Base-by-base conservation (phyloP, 2,113 vertebrate genomes). In the Podiceps cristatus region DNA sequence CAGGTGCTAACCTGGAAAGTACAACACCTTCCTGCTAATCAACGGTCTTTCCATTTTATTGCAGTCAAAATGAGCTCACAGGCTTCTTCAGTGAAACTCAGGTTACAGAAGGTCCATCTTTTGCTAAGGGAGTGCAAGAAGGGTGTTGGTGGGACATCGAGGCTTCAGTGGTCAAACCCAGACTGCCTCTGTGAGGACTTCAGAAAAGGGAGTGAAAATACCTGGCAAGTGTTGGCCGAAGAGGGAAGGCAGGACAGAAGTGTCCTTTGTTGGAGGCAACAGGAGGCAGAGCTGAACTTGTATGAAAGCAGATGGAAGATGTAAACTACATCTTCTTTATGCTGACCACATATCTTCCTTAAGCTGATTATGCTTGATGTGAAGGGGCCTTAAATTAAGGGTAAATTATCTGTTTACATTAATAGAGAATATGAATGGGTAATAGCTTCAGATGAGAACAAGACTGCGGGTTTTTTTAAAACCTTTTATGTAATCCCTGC, bases 351-450 rank as follows among this genome's bases (percentile, higher is more conserved):
- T 72, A 72, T 87, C 68, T 93, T 91, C 73, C 73, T 75, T 82
- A 90, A 96, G 22, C 11, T 94, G 80, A 79, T 82, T 90, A 91
- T 78, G 24, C 27, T 89, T 84, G 42, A 87, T 96, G 58, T 24
- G 67, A 95, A 85, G 45, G 79, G 24, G 5, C 64, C 52, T 87
- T 89, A 95, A 87, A 87, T 88, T 66, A 94, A 79, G 31, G 62
- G 25, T 62, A 72, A 88, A 82, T 66, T 79, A 52, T 78, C 37
- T 78, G 15, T 87, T 93, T 82, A 64, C 35, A 52, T 89, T 97
- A 50, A 89, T 56, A 79, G 56, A 75, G 20, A 84, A 94, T 87
- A 91, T 50, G 18, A 89, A 91, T 91, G 76, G 49, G 15, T 83
- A 79, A 88, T 86, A 82, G 76, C 50, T 90, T 1, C 3, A 72